These are phyloP conservation scores for Ochropacha duplaris DNA, from an alignment of 2,888 invertebrate genomes.

Conservation along the genomic window DNA sequence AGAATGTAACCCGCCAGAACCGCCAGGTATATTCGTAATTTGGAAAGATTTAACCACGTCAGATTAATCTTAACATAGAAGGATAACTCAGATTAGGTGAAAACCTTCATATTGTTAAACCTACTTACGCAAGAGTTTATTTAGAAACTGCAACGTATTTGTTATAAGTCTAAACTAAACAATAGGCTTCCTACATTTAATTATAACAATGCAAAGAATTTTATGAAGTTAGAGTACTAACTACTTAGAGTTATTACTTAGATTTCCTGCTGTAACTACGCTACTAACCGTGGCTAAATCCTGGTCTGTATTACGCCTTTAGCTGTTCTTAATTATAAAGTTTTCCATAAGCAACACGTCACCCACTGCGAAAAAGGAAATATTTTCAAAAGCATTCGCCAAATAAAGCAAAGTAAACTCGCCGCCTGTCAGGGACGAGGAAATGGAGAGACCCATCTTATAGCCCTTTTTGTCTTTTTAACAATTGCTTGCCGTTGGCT, in stretches of 20 bases:
- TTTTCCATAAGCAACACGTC: conserved; percentile 29
- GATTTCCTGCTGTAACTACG: conserved; percentile 9
- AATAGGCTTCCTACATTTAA: too few relatives aligned
- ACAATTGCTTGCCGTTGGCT: conserved; percentile 18
- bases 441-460: conserved; percentile 20
- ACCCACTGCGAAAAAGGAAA: conserved; percentile 24
- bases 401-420: conserved; percentile 24
- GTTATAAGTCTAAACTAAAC: too few relatives aligned
- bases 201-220: too few relatives aligned
- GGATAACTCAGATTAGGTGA: too few relatives aligned
- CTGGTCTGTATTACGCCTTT: conserved; percentile 4
- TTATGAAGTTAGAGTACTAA: too few relatives aligned
- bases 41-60: too few relatives aligned
- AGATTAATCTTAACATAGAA: too few relatives aligned
- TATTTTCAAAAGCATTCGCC: conserved; percentile 24
- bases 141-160: too few relatives aligned
- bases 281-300: conserved; percentile 11
- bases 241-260: too few relatives aligned
- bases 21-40: too few relatives aligned
- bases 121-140: too few relatives aligned
- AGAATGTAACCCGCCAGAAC: not conserved
- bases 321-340: conserved; percentile 28
- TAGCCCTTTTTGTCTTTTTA: conserved; percentile 19
- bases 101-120: too few relatives aligned
- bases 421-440: conserved; percentile 21